A percentile compares a stretch with the other conserved stretches of the same genome.
These are phyloP conservation scores for Polypedilum vanderplanki DNA, from an alignment of 1,140 invertebrate genomes.

Conservation along the genomic window DNA sequence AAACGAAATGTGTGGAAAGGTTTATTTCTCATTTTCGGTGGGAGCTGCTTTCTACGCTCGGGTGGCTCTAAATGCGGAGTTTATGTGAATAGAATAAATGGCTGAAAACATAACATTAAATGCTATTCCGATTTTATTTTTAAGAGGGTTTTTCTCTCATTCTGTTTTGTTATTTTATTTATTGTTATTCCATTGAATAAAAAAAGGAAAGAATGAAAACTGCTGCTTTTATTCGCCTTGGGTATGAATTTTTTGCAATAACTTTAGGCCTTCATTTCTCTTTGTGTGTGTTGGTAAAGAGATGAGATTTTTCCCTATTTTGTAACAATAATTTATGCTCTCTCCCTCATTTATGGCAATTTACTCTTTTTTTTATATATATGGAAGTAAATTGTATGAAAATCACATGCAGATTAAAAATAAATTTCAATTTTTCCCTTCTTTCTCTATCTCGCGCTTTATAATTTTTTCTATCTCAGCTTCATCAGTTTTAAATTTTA, in stretches of 20 bases:
- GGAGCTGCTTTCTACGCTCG: background rate
- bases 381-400: background rate
- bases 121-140: slow-evolving; percentile 26
- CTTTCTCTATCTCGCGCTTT: too few species aligned
- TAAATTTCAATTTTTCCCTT: background rate
- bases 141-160: slow-evolving; percentile 20
- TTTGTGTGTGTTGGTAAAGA: background rate
- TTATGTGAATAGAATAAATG: slow-evolving; percentile 19
- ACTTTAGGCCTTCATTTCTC: background rate
- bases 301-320: slow-evolving; percentile 10
- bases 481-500: slow-evolving; percentile 10
- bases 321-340: slow-evolving; percentile 6
- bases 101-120: slow-evolving; percentile 22
- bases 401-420: slow-evolving; percentile 29
- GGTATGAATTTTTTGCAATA: slow-evolving; percentile 13
- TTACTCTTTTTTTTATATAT: background rate
- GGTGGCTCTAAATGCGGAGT: slow-evolving; percentile 9
- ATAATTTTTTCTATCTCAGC: background rate
- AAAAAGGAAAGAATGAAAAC: background rate
- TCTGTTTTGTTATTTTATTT: slow-evolving; percentile 24
- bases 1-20: background rate
- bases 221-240: slow-evolving; percentile 2
- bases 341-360: slow-evolving; percentile 5
- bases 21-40: slow-evolving; percentile 18
- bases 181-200: background rate